phyloP scores from a whole-genome alignment of 2,113 vertebrate species.

The Tretioscincus oriximinensis region DNA sequence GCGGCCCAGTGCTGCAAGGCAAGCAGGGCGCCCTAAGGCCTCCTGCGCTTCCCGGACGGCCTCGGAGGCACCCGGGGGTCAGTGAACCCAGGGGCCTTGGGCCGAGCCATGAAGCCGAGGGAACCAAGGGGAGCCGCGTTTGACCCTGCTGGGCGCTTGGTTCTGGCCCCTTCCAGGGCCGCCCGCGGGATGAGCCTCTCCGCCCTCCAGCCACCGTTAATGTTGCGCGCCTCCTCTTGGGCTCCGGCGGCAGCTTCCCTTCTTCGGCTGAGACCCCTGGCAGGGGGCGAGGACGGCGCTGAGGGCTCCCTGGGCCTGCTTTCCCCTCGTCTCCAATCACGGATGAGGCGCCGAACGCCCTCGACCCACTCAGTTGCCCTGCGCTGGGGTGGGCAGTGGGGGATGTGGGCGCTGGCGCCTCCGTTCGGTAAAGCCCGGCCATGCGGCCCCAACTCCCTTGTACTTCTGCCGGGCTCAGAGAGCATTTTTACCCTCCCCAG shows the following conservation, averaged over 20 bases:
- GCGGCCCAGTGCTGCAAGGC: no score
- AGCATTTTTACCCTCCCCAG: slow-evolving; percentile 6
- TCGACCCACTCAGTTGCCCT: neutral
- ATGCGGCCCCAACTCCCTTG: neutral
- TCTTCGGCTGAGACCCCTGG: neutral
- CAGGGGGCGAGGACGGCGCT: neutral
- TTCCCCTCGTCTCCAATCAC: neutral
- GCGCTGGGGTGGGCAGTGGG: no score
- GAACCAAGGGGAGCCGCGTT: no score
- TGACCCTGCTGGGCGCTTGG: no score
- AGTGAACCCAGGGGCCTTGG: slow-evolving; percentile 12
- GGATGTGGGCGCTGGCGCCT: no score
- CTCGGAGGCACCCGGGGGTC: no score
- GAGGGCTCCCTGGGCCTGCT: neutral
- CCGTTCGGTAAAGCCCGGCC: no score
- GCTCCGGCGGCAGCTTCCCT: neutral
- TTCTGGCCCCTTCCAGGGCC: neutral
- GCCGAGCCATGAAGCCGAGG: no score
- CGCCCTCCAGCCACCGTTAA: slow-evolving; percentile 40
- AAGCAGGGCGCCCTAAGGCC: no score
- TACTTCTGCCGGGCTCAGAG: neutral
- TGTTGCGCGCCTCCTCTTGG: slow-evolving; percentile 40
- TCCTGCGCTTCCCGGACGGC: no score
- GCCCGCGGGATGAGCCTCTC: neutral
- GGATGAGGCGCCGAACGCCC: neutral